Conservation (phyloP, 2,797 vertebrate species). For the Malurus splendens region DNA sequence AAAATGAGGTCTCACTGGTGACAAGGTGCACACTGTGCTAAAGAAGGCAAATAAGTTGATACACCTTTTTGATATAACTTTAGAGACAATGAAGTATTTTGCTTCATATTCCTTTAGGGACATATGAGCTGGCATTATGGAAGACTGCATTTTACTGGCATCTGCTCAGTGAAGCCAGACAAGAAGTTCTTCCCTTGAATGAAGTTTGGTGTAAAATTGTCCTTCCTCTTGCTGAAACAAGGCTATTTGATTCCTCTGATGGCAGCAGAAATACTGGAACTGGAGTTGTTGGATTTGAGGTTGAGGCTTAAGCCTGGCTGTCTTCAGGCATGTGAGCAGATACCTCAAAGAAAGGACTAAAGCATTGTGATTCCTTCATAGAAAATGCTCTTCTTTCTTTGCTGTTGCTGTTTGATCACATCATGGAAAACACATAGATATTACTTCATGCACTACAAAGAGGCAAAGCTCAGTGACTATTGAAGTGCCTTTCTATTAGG, state of each 20-base stretch:
- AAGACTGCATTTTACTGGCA: not conserved
- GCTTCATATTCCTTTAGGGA: not conserved
- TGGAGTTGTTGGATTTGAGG: not conserved
- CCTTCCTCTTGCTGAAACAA: not conserved
- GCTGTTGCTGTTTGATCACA: conserved; percentile 1
- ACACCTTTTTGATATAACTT: not conserved
- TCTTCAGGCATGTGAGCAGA: not conserved
- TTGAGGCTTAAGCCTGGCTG: not conserved
- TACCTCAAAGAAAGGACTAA: not conserved
- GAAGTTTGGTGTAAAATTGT: not conserved
- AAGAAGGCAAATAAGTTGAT: not conserved
- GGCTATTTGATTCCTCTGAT: not conserved
- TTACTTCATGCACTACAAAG: conserved; percentile 3
- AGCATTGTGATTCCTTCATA: not conserved
- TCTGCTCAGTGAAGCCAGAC: not conserved
- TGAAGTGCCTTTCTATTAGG: conserved; percentile 6
- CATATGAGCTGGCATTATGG: not conserved
- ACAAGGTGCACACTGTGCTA: not conserved
- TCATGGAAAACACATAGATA: not conserved
- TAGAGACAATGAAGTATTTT: not conserved
- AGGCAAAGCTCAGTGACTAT: not conserved
- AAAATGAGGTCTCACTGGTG: not conserved
- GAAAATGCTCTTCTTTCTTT: conserved; percentile 6
- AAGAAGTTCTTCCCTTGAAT: not conserved
- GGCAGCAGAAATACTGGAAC: not conserved